Conservation (phyloP, 2,888 invertebrate species). For the Cryptocephalus primarius region DNA sequence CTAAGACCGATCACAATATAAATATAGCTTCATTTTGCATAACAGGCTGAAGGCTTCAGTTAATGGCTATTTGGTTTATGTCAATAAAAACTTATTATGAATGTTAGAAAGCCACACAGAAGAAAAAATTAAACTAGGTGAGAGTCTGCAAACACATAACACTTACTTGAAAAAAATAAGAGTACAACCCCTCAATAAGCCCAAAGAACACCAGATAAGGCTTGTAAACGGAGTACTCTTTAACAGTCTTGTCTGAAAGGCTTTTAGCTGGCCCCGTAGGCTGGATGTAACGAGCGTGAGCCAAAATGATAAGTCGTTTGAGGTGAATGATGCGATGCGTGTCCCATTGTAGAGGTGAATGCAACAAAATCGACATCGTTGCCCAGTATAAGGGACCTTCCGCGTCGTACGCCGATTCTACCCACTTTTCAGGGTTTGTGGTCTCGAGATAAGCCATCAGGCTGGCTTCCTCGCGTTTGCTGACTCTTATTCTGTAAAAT, state of each 20-base stretch:
- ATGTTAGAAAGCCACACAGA: no score
- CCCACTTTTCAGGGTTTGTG: constrained; percentile 49
- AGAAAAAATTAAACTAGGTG: neutral
- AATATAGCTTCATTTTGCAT: no score
- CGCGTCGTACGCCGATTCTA: constrained; percentile 79
- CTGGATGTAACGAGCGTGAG: constrained; percentile 60
- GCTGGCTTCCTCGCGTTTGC: constrained; percentile 66
- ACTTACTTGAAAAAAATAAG: constrained; percentile 72
- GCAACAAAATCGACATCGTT: constrained; percentile 68
- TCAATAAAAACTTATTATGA: no score
- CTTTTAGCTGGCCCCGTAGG: constrained; percentile 53
- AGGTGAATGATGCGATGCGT: constrained; percentile 59
- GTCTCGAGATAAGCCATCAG: constrained; percentile 62
- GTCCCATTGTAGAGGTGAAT: constrained; percentile 70
- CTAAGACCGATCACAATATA: no score
- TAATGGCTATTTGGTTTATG: no score
- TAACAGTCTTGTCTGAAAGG: constrained; percentile 40
- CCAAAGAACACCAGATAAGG: constrained; percentile 77
- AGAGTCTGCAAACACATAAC: no score
- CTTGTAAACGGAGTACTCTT: constrained; percentile 74
- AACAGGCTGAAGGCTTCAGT: no score
- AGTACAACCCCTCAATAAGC: constrained; percentile 74
- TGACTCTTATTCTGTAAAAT: constrained; percentile 53
- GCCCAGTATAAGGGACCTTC: constrained; percentile 88
- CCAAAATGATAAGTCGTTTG: constrained; percentile 62